phyloP scores from a whole-genome alignment of 2,113 vertebrate species.

The Prionailurus viverrinus region DNA sequence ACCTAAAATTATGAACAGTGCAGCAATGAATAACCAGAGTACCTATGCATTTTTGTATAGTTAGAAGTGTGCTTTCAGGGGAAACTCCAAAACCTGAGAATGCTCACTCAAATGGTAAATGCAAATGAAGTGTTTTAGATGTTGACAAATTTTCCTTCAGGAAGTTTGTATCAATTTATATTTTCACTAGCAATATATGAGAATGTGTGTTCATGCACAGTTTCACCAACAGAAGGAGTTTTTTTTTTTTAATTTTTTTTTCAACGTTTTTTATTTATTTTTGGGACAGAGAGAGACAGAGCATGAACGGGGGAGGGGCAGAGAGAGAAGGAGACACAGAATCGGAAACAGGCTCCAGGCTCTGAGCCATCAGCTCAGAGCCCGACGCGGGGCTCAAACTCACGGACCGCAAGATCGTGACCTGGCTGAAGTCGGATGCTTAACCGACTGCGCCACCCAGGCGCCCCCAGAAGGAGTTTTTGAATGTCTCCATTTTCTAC shows the following conservation, averaged over 20 bases:
- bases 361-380: too few species aligned
- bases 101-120: not conserved
- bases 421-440: too few species aligned
- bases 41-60: not conserved
- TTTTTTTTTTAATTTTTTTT: not conserved
- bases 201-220: not conserved
- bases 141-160: not conserved
- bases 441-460: too few species aligned
- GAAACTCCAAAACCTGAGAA: not conserved
- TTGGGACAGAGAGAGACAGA: too few species aligned
- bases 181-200: not conserved
- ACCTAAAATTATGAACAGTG: not conserved
- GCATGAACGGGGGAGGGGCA: too few species aligned
- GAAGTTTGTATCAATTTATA: not conserved
- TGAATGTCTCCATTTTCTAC: not conserved
- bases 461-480: not conserved
- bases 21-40: not conserved
- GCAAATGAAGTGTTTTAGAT: not conserved
- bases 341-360: too few species aligned
- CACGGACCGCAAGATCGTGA: too few species aligned
- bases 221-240: not conserved
- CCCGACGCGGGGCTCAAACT: too few species aligned
- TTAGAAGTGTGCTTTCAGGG: not conserved
- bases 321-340: too few species aligned
- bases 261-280: too few species aligned